Evolutionary conservation across 2,797 vertebrate species (phyloP).

Genomic region (Crocidura indochinensis): DNA sequence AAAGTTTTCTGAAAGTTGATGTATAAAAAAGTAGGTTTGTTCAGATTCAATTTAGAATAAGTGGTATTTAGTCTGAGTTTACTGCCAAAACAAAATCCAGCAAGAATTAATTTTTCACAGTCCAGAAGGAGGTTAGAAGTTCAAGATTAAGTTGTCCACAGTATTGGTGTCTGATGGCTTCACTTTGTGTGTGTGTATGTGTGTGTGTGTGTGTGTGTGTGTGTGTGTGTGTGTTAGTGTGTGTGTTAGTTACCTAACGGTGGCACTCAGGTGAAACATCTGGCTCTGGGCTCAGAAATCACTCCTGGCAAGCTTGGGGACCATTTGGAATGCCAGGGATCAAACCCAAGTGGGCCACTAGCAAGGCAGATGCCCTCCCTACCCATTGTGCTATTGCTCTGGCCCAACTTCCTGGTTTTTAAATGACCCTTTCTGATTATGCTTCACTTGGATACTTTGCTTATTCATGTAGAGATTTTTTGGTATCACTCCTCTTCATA

Average conservation of each 20-base stretch:
- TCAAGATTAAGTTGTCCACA: background rate
- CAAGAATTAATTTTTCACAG: background rate
- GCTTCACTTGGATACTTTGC: background rate
- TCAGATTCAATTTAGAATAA: background rate
- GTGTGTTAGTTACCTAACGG: too few species aligned
- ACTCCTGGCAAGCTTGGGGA: too few species aligned
- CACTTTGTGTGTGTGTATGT: background rate
- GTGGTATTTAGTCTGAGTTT: background rate
- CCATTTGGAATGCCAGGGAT: too few species aligned
- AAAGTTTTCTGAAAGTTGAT: slow-evolving; percentile 32
- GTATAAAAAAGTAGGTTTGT: background rate
- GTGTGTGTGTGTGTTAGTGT: too few species aligned
- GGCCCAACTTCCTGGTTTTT: background rate
- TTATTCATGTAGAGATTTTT: background rate
- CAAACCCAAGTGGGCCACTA: too few species aligned
- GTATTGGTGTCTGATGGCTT: background rate
- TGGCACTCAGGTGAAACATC: too few species aligned
- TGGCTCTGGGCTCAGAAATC: too few species aligned
- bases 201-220: too few species aligned
- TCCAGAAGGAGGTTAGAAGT: background rate
- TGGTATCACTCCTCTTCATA: background rate
- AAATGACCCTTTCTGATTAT: background rate
- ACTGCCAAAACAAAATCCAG: background rate
- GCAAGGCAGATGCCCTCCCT: too few species aligned
- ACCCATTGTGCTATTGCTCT: too few species aligned